Conservation (phyloP, 92 coral and sea anemone genomes). For the Palythoa caribaeorum region DNA sequence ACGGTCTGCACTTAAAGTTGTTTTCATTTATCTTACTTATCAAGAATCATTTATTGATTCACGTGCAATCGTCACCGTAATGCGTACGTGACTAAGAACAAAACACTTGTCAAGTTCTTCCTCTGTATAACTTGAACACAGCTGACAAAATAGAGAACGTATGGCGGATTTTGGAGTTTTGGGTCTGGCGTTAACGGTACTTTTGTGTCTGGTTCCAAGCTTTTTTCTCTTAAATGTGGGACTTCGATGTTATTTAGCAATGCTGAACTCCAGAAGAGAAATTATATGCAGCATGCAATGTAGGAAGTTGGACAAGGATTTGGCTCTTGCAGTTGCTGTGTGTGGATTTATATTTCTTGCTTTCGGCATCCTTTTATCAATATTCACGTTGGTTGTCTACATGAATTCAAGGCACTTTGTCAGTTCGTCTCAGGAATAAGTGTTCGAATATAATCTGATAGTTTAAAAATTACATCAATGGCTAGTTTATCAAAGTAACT, state of each 20-base stretch:
- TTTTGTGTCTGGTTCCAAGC: slow-evolving; percentile 26
- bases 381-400: slow-evolving; percentile 18
- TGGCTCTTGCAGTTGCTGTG: slow-evolving; percentile 24
- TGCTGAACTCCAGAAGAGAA: slow-evolving; percentile 25
- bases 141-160: neutral
- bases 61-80: neutral
- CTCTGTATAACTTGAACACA: neutral
- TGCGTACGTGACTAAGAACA: neutral
- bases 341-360: slow-evolving; percentile 37
- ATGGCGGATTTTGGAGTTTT: slow-evolving; percentile 35
- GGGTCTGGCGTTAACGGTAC: slow-evolving; percentile 15
- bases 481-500: too few species aligned
- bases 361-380: neutral
- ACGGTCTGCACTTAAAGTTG: neutral
- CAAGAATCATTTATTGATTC: neutral
- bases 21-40: neutral
- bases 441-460: neutral
- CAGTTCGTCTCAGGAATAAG: neutral
- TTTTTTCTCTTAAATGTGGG: slow-evolving; percentile 43
- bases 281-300: neutral
- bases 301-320: slow-evolving; percentile 11
- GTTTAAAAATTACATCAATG: too few species aligned
- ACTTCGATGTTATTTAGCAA: slow-evolving; percentile 32
- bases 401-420: neutral
- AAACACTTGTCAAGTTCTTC: neutral